phyloP scores from a whole-genome alignment of 2,113 vertebrate genomes.

The Osmerus eperlanus region DNA sequence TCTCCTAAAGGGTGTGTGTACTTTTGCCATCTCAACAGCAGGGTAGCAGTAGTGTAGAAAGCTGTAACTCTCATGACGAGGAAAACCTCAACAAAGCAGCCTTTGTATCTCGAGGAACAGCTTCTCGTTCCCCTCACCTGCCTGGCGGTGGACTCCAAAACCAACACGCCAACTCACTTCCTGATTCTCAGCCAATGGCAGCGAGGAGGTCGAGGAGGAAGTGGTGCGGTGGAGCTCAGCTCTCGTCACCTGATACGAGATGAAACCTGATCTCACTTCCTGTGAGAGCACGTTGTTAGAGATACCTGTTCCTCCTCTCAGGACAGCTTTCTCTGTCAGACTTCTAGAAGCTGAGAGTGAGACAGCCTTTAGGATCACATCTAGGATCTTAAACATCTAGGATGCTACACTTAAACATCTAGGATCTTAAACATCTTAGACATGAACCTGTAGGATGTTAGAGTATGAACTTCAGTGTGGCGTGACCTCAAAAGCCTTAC shows the following conservation, averaged over 20 bases:
- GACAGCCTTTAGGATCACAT: no score
- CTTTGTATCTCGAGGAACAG: conserved; percentile 64
- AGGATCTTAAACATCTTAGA: no score
- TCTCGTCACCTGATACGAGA: conserved; percentile 30
- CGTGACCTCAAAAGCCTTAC: no score
- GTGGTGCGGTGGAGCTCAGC: not conserved
- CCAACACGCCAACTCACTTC: conserved; percentile 38
- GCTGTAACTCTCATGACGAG: conserved; percentile 37
- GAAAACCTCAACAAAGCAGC: conserved; percentile 39
- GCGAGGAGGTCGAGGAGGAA: conserved; percentile 27
- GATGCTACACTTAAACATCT: not conserved
- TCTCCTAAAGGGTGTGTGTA: no score
- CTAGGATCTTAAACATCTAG: no score
- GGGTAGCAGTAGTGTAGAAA: not conserved
- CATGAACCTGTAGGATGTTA: no score
- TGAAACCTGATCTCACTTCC: conserved; percentile 49
- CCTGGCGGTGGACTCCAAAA: conserved; percentile 26
- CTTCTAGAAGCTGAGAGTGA: no score
- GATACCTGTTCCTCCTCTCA: conserved; percentile 41
- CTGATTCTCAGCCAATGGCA: conserved; percentile 24
- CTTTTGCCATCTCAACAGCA: no score
- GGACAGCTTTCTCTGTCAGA: no score
- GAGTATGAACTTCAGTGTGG: no score
- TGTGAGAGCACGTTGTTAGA: conserved; percentile 35
- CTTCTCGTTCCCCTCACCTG: conserved; percentile 14